Percentiles rank a stretch among this genome's conserved stretches.
phyloP scores from a whole-genome alignment of 2,113 vertebrate genomes.

The Acanthisitta chloris region DNA sequence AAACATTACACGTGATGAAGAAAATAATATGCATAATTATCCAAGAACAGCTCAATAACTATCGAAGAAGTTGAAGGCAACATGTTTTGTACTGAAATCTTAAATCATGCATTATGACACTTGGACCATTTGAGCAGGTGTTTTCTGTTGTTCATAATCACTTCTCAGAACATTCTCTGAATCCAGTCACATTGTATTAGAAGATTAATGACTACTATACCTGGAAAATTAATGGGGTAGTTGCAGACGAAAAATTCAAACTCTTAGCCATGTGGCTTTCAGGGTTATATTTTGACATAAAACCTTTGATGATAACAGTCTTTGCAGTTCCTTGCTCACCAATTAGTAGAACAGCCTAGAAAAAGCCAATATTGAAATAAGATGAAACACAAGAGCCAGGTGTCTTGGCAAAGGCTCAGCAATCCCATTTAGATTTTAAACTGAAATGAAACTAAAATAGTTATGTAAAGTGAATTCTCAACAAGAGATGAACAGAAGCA shows the following conservation, averaged over 20 bases:
- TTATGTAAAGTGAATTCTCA: background rate
- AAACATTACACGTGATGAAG: background rate
- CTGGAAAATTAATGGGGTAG: constrained; percentile 95
- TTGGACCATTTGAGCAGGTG: background rate
- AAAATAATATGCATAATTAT: background rate
- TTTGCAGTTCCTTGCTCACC: constrained; percentile 97
- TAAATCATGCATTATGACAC: background rate
- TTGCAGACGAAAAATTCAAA: constrained; percentile 95
- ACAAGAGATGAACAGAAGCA: background rate
- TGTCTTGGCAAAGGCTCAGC: background rate
- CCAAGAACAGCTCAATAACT: background rate
- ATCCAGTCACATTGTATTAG: background rate
- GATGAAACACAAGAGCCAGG: background rate
- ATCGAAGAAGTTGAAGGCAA: background rate
- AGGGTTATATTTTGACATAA: constrained; percentile 89
- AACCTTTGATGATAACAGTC: constrained; percentile 92
- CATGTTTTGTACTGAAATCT: background rate
- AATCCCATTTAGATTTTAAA: background rate
- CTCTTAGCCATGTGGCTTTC: constrained; percentile 86
- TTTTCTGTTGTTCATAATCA: background rate
- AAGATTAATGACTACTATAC: constrained; percentile 64
- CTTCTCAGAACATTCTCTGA: background rate
- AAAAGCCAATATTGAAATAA: background rate
- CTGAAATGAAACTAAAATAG: background rate
- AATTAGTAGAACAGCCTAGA: constrained; percentile 90